Evolutionary conservation across 2,797 vertebrate species (phyloP), one percentile per base, ranked within the genome.

Genomic region (Catostomus latipinnis): DNA sequence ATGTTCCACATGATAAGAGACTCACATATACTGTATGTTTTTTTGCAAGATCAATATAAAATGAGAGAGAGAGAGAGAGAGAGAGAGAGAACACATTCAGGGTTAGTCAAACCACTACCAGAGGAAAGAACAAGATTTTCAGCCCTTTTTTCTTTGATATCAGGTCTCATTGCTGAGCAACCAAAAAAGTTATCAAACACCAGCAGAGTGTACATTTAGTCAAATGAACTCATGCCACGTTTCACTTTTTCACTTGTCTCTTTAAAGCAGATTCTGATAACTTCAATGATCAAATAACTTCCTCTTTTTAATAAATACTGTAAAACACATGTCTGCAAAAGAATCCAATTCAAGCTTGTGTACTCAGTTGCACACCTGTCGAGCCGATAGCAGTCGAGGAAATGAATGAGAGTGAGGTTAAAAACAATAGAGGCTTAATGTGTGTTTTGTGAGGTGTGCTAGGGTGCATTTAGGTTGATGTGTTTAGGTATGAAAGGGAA

Each of bases 21-120:
- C 34, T 34, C 34, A 34, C 34, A 34, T 34, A 34, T 34, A 34
- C 62, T 13, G 58, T 62, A 52, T 81, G 60, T 57, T 65, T 65
- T 79, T 70, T 75, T 71, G 56, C 72, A 75, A 81, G 68, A 74
- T 76, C 73, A 74, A 65, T 70, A 76, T 83, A 50, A 83, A 82
- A 80, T 74, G 74, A 80, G 69, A 34, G 2, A 34, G 34, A 34
- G 34, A 34, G 34, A 34, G 34, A 34, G 34, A 34, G 34, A 34
- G 34, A 34, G 34, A 34, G 22, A 22, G 22, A 77, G 52, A 76
- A 46, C 73, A 75, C 50, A 66, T 77, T 84, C 56, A 60, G 67
- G 81, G 76, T 75, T 74, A 76, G 50, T 71, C 69, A 74, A 69
- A 61, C 53, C 48, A 11, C 60, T 76, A 45, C 22, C 68, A 62